Conservation (phyloP, 2,113 vertebrate genomes). For the Ornithorhynchus anatinus region DNA sequence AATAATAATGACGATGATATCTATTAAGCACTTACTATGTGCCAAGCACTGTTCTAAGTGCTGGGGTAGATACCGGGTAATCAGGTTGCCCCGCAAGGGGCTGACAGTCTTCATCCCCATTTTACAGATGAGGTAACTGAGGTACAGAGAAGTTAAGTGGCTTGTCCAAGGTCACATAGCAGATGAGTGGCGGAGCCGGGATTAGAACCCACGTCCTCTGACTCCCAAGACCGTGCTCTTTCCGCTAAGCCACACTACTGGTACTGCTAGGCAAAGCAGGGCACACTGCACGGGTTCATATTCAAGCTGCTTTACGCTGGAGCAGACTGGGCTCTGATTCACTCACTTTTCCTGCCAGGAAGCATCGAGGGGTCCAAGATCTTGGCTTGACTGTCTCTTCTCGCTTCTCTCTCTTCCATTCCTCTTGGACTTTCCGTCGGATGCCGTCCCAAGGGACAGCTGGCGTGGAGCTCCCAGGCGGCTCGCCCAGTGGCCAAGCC, state of each 20-base stretch:
- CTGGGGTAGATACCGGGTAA: too few species aligned
- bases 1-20: too few species aligned
- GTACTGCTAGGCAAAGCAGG: not conserved
- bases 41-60: too few species aligned
- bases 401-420: not conserved
- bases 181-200: too few species aligned
- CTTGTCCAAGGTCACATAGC: not conserved
- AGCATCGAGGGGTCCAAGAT: not conserved
- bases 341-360: slow-evolving; percentile 63
- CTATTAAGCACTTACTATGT: too few species aligned
- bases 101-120: too few species aligned
- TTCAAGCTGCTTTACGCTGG: not conserved
- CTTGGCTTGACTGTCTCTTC: not conserved
- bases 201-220: not conserved
- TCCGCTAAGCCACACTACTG: not conserved
- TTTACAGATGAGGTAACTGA: too few species aligned
- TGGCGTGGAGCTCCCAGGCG: not conserved
- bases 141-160: too few species aligned
- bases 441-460: not conserved
- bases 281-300: not conserved
- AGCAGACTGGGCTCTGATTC: not conserved
- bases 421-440: not conserved
- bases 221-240: not conserved
- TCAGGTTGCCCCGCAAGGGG: too few species aligned
- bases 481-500: not conserved